Percentiles rank a stretch among this genome's conserved stretches.
Conservation (phyloP, 2,797 vertebrate genomes). For the Tangara arthus region DNA sequence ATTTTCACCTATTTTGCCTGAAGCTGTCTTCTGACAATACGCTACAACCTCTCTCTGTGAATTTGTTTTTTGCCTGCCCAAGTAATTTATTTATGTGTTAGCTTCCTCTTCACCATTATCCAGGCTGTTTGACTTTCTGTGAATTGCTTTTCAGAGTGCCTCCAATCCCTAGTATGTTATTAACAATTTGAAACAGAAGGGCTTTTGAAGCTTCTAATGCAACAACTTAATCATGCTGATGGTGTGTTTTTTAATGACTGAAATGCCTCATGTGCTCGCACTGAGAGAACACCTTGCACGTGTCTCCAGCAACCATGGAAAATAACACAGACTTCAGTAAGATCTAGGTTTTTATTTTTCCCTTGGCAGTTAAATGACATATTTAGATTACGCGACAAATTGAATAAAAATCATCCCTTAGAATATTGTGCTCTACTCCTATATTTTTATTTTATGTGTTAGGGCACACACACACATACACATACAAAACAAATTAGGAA, state of each 20-base stretch:
- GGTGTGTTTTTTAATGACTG: background rate
- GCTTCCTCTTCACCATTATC: conserved; percentile 12
- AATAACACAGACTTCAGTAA: background rate
- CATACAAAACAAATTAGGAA: background rate
- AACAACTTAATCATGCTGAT: conserved; percentile 8
- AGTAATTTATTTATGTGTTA: conserved; percentile 68
- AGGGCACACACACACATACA: fast-evolving
- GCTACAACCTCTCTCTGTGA: conserved; percentile 61
- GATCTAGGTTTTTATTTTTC: background rate
- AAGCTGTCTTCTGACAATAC: conserved; percentile 69
- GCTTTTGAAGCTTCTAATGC: conserved; percentile 36
- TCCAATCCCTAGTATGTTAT: conserved; percentile 40
- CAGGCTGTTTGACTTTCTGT: conserved; percentile 17
- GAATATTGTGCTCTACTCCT: background rate
- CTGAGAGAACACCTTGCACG: background rate
- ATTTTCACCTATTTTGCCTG: conserved; percentile 74
- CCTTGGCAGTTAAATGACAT: conserved; percentile 4
- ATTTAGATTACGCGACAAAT: conserved; percentile 37
- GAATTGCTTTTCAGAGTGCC: background rate
- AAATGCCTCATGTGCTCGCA: background rate
- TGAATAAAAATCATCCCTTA: conserved; percentile 27
- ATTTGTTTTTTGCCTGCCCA: conserved; percentile 68
- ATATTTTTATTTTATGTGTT: background rate
- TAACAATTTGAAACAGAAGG: conserved; percentile 34
- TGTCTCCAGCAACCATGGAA: background rate